Conservation (phyloP, 2,797 vertebrate species). For the Morus bassanus region DNA sequence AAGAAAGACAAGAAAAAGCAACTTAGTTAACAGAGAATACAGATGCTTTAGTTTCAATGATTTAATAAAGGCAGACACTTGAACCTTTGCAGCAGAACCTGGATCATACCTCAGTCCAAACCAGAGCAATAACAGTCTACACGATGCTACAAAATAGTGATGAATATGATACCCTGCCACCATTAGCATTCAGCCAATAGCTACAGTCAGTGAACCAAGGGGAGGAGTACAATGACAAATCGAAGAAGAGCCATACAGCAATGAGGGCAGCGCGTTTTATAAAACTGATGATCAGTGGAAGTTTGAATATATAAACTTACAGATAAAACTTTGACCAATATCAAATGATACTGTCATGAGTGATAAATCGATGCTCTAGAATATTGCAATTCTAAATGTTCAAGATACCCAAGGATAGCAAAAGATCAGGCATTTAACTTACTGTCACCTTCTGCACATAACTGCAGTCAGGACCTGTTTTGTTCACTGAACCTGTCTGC, state of each 20-base stretch:
- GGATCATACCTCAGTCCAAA: not conserved
- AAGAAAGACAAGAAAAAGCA: not conserved
- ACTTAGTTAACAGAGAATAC: not conserved
- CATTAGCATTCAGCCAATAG: not conserved
- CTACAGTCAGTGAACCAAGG: not conserved
- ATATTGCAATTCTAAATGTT: not conserved
- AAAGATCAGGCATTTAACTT: not conserved
- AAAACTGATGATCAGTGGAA: not conserved
- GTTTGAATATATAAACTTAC: not conserved
- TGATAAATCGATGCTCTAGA: not conserved
- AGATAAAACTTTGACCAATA: not conserved
- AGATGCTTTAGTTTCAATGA: not conserved
- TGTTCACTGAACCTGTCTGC: not conserved
- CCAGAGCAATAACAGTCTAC: not conserved
- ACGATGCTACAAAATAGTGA: not conserved
- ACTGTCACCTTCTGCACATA: not conserved
- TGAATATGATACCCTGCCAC: not conserved
- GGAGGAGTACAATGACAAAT: accelerated
- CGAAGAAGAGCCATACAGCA: accelerated
- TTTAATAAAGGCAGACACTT: not conserved
- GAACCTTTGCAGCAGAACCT: not conserved
- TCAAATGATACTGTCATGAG: not conserved
- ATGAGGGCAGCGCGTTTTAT: not conserved
- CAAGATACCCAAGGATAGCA: not conserved
- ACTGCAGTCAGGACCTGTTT: not conserved